These are phyloP conservation scores for Carpatolechia fugitivella DNA, from an alignment of 2,888 invertebrate species.

Conservation along the genomic window DNA sequence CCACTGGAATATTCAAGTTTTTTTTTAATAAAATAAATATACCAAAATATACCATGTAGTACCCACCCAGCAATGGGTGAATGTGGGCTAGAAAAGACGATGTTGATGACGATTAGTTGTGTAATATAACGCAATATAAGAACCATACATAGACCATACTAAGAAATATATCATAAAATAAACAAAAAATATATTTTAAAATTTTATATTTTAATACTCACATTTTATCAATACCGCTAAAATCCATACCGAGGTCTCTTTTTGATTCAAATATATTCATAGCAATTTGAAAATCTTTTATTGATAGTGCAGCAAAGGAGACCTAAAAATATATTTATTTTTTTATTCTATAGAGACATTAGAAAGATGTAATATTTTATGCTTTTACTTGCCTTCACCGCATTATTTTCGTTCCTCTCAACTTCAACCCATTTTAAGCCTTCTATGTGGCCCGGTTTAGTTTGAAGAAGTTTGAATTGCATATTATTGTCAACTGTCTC, in stretches of 20 bases:
- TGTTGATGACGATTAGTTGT: too few relatives aligned
- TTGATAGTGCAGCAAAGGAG: slow-evolving; percentile 2
- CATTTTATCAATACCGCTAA: slow-evolving; percentile 45
- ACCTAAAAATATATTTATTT: background rate
- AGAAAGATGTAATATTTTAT: background rate
- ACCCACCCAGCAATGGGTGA: too few relatives aligned
- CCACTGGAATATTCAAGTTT: slow-evolving; percentile 54
- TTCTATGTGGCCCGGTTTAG: background rate
- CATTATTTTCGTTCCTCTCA: background rate
- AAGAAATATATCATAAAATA: too few relatives aligned
- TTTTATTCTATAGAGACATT: background rate
- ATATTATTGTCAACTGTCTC: background rate
- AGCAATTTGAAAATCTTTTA: background rate
- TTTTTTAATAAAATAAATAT: background rate
- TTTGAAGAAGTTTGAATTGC: background rate
- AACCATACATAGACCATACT: too few relatives aligned
- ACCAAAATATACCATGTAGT: too few relatives aligned
- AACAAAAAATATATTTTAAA: too few relatives aligned
- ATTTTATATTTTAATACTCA: slow-evolving; percentile 31
- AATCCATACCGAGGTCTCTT: slow-evolving; percentile 44
- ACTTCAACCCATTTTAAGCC: background rate
- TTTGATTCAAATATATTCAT: background rate
- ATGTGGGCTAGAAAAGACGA: too few relatives aligned
- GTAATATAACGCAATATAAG: too few relatives aligned
- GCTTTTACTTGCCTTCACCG: background rate